Base-by-base conservation (phyloP, 2,797 vertebrate genomes). In the Gambusia yucatana region DNA sequence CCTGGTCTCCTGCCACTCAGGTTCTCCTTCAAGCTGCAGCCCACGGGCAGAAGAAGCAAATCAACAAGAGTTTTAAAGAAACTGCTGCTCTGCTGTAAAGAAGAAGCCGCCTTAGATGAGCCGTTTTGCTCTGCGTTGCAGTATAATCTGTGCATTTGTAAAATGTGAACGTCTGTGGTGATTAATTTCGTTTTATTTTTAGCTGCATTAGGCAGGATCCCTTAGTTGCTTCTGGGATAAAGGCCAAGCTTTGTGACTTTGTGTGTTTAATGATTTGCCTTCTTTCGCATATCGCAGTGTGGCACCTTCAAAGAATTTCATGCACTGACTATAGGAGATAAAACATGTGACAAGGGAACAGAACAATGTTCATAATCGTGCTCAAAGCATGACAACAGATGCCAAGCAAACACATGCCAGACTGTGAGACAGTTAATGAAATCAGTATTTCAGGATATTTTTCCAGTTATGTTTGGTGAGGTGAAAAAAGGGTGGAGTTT, bases 161-260 rank as follows among this genome's bases (percentile, higher is more conserved):
- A 41, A 79, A 79, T 73, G 80, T 88, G 52, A 87, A 87, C 28
- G 55, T 71, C 25, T 55, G n/a, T 77, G 22, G n/a, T 70, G 16
- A 9, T 80, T 16, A 36, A 75, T 55, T 9, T 11, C 0, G 16
- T 72, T 20, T 65, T n/a, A 70, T 79, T 80, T 77, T 55, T 41
- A 79, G 71, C 48, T 28, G 33, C 46, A 76, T 14, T 7, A 30
- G n/a, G 20, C 39, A 46, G 47, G 33, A 20, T 78, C 48, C 30
- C 43, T 43, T 41, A 46, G 47, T 76, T 78, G 41, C 43, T 72
- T 71, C 11, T 36, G 20, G 70, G 13, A 33, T 28, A 22, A 33
- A 33, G 80, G 25, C 47, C 50, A 20, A 33, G n/a, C n/a, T 80
- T 9, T 70, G 3, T 55, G 39, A 67, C 36, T 61, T 13, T 0